phyloP scores from a whole-genome alignment of 2,888 invertebrate species.

The Sericinus montela region DNA sequence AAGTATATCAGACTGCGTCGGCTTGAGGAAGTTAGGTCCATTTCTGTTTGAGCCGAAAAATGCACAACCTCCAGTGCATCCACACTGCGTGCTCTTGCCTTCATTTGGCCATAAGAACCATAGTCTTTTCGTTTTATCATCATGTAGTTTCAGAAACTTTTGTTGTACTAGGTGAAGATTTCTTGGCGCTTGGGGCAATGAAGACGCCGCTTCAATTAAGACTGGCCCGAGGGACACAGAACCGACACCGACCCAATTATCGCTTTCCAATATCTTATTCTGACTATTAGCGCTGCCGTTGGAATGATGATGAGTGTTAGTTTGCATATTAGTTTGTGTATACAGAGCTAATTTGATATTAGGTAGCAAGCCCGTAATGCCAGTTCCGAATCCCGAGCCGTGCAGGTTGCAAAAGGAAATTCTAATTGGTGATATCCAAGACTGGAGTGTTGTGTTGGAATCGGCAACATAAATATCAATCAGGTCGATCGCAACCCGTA shows the following conservation, averaged over 20 bases:
- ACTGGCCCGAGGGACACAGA: conserved; percentile 94
- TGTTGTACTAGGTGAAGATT: conserved; percentile 89
- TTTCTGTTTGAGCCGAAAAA: conserved; percentile 97
- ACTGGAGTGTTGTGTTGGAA: conserved; percentile 90
- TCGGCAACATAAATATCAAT: conserved; percentile 95
- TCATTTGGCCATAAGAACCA: conserved; percentile 96
- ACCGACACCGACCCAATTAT: conserved; percentile 95
- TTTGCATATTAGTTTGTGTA: conserved; percentile 83
- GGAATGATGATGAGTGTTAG: conserved; percentile 73
- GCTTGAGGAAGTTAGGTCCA: conserved; percentile 93
- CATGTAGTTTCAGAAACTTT: conserved; percentile 89
- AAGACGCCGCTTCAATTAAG: conserved; percentile 92
- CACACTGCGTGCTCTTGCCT: conserved; percentile 87
- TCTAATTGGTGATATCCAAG: conserved; percentile 93
- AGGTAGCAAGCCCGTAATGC: conserved; percentile 91
- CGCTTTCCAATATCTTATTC: conserved; percentile 64
- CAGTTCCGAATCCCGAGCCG: conserved; percentile 93
- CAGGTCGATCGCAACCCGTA: conserved; percentile 91
- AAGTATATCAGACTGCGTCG: conserved; percentile 86
- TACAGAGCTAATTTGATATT: conserved; percentile 82
- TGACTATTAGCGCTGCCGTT: conserved; percentile 69
- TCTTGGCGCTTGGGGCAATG: conserved; percentile 87
- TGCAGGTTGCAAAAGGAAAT: conserved; percentile 97
- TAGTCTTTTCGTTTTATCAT: conserved; percentile 90
- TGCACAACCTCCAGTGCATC: conserved; percentile 95